A percentile compares a stretch with the other conserved stretches of the same genome.
phyloP scores from a whole-genome alignment of 2,888 invertebrate genomes.

The Acrobasis repandana region DNA sequence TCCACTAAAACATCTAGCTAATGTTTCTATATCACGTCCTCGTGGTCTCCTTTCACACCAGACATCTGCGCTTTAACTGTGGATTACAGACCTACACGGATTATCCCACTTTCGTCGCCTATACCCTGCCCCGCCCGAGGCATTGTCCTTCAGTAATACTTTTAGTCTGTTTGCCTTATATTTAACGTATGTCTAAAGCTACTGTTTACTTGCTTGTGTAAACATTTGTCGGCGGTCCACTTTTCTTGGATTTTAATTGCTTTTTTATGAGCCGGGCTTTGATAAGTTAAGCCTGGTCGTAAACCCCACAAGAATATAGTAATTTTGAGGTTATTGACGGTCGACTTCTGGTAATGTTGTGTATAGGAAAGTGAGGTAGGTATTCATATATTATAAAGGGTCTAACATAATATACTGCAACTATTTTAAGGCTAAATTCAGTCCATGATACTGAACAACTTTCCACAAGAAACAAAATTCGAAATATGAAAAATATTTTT shows the following conservation, averaged over 20 bases:
- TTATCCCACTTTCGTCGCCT: background rate
- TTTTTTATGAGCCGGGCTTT: constrained; percentile 67
- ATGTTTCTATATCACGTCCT: background rate
- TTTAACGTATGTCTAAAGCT: constrained; percentile 70
- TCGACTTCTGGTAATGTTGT: background rate
- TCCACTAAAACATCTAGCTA: too few relatives aligned
- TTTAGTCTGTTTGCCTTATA: constrained; percentile 68
- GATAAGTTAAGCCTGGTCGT: constrained; percentile 43
- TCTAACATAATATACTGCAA: too few relatives aligned
- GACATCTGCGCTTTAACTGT: background rate
- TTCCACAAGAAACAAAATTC: too few relatives aligned
- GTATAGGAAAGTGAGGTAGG: too few relatives aligned
- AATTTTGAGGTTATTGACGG: constrained; percentile 47
- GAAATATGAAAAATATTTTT: too few relatives aligned
- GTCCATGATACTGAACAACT: too few relatives aligned
- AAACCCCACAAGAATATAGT: constrained; percentile 60
- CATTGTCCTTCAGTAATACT: constrained; percentile 56
- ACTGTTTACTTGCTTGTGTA: constrained; percentile 75
- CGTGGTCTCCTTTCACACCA: background rate
- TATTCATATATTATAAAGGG: too few relatives aligned
- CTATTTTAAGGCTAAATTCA: too few relatives aligned
- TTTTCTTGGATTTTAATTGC: constrained; percentile 71
- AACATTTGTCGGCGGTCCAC: constrained; percentile 75
- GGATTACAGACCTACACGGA: background rate
- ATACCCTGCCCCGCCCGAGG: background rate